Base-by-base conservation (phyloP, 2,797 vertebrate genomes). In the Esox lucius region DNA sequence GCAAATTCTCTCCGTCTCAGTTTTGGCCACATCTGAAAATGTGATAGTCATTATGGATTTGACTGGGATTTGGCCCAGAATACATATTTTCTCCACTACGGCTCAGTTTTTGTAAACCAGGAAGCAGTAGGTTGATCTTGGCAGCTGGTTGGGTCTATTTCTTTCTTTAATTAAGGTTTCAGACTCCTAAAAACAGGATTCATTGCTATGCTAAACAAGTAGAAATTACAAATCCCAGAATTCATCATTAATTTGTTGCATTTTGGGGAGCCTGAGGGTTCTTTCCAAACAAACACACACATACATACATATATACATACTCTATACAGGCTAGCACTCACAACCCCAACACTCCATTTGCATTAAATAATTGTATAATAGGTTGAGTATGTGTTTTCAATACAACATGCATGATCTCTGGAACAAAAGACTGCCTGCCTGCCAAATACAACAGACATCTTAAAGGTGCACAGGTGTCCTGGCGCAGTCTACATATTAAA, bases 111-210 rank as follows among this genome's bases (percentile, higher is more conserved):
- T 85, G 72, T 93, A 93, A 93, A 93, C 91, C 94, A 96, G 96
- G 96, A 97, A 97, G 92, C 91, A 92, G 91, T 92, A 86, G 94
- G 95, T 96, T 98, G 95, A 96, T 94, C 85, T 97, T 97, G 96
- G 96, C 96, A 87, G 88, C 78, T 71, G 42, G 74, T 78, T 17
- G 86, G 81, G 91, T 93, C 89, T 87, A 92, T 94, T 93, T 92
- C 87, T 78, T 61, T 59, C 65, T 94, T 94, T 95, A 95, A 95
- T 95, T 95, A 95, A 95, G 91, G 95, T 93, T 94, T 94, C 92
- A 92, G 92, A 90, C 92, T 85, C 87, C 88, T 93, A 95, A 91
- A 87, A 87, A 89, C 89, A 92, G 92, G 42, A 93, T 95, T 95
- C 92, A 91, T 87, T 87, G 89, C 93, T 94, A 90, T 87, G 89